Percentiles rank a stretch among this genome's conserved stretches.
phyloP scores from a whole-genome alignment of 2,113 vertebrate species.

The Lophotis ruficrista region DNA sequence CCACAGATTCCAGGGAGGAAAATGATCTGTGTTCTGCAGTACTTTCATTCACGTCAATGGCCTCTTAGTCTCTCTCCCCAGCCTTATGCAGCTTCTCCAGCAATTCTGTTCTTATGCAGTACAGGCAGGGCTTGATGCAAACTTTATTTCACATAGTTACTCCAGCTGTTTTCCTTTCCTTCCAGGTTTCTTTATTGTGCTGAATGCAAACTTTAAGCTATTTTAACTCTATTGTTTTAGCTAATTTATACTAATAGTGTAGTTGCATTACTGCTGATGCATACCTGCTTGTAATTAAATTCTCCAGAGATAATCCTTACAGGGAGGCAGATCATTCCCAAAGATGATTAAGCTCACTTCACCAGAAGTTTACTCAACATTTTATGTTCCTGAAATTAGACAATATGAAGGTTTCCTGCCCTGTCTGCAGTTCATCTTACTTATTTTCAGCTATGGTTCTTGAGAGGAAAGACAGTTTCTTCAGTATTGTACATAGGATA shows the following conservation, averaged over 20 bases:
- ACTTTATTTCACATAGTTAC: neutral
- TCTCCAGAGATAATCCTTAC: neutral
- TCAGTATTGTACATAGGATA: neutral
- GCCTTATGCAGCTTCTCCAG: neutral
- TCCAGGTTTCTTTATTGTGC: neutral
- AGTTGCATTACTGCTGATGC: neutral
- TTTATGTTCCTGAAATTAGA: neutral
- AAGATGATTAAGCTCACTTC: neutral
- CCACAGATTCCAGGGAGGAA: neutral
- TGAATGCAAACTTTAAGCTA: neutral
- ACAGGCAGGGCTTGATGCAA: neutral
- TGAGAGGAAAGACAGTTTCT: neutral
- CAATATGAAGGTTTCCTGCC: neutral
- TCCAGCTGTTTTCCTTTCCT: neutral
- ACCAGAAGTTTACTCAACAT: neutral
- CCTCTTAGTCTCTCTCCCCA: neutral
- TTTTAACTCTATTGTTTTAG: neutral
- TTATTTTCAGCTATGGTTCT: neutral
- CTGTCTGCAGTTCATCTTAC: neutral
- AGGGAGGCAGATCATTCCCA: neutral
- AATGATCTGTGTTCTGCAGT: neutral
- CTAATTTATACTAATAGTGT: neutral
- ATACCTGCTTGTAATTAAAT: neutral
- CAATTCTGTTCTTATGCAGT: accelerated
- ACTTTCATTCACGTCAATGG: neutral